Conservation (phyloP, 2,888 invertebrate genomes). For the Athrips mouffetella region DNA sequence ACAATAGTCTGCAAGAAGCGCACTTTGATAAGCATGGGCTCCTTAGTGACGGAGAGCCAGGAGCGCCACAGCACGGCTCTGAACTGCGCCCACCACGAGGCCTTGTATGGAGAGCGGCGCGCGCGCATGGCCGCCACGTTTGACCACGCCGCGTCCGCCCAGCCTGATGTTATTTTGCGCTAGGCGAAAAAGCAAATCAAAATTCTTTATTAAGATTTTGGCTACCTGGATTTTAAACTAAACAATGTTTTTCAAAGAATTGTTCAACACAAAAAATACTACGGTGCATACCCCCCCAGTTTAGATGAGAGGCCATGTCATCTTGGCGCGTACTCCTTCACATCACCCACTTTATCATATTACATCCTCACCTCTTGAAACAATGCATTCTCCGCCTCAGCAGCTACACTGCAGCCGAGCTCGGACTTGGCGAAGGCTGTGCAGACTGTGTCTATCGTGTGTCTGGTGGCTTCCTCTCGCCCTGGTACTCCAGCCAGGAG, state of each 20-base stretch:
- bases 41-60: slow-evolving; percentile 92
- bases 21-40: slow-evolving; percentile 93
- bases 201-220: no score
- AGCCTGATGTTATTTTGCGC: slow-evolving; percentile 60
- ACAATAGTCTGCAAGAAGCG: slow-evolving; percentile 93
- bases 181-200: slow-evolving; percentile 27
- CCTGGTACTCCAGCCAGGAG: slow-evolving; percentile 92
- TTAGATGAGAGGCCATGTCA: no score
- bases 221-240: no score
- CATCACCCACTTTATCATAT: background rate
- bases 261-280: no score
- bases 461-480: slow-evolving; percentile 87
- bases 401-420: slow-evolving; percentile 78
- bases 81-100: slow-evolving; percentile 93
- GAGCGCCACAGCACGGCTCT: slow-evolving; percentile 93
- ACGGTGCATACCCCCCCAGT: no score
- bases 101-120: slow-evolving; percentile 84
- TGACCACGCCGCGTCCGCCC: slow-evolving; percentile 65
- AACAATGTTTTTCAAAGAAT: no score
- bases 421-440: slow-evolving; percentile 84
- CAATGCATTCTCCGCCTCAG: slow-evolving; percentile 76
- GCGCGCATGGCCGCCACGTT: slow-evolving; percentile 45
- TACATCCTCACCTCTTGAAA: slow-evolving; percentile 49
- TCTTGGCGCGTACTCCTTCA: no score
- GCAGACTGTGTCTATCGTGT: slow-evolving; percentile 88